phyloP scores from a whole-genome alignment of 2,797 vertebrate genomes.

The Molossus molossus region DNA sequence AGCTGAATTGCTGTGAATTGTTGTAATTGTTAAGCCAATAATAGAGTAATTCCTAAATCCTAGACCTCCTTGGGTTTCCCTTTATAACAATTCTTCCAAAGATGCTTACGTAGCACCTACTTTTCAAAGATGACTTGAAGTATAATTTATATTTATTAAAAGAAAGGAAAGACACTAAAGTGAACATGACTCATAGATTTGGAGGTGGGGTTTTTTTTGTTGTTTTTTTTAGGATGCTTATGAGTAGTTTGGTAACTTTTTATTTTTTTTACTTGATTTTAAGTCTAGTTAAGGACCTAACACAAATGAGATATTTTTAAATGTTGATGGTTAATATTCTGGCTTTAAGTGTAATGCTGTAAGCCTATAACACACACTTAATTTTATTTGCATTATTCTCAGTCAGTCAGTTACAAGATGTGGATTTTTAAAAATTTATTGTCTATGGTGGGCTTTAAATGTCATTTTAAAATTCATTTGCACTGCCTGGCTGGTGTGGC shows the following conservation, averaged over 20 bases:
- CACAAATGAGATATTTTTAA: background rate
- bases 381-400: constrained; percentile 59
- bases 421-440: background rate
- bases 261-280: constrained; percentile 15
- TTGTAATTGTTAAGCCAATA: constrained; percentile 50
- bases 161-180: constrained; percentile 49
- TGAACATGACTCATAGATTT: background rate
- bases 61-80: background rate
- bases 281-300: background rate
- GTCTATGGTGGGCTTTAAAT: background rate
- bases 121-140: constrained; percentile 66
- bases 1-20: constrained; percentile 70
- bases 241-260: background rate
- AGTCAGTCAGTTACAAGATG: background rate
- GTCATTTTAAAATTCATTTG: background rate
- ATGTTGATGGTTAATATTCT: background rate
- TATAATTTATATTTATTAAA: constrained; percentile 62
- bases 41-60: constrained; percentile 47
- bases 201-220: background rate
- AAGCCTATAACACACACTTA: background rate
- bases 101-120: constrained; percentile 30
- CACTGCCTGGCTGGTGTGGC: no score
- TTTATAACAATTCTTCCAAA: constrained; percentile 60
- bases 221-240: background rate
- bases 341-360: background rate